Evolutionary conservation across 2,113 vertebrate species (phyloP).

Genomic region (Eira barbara): DNA sequence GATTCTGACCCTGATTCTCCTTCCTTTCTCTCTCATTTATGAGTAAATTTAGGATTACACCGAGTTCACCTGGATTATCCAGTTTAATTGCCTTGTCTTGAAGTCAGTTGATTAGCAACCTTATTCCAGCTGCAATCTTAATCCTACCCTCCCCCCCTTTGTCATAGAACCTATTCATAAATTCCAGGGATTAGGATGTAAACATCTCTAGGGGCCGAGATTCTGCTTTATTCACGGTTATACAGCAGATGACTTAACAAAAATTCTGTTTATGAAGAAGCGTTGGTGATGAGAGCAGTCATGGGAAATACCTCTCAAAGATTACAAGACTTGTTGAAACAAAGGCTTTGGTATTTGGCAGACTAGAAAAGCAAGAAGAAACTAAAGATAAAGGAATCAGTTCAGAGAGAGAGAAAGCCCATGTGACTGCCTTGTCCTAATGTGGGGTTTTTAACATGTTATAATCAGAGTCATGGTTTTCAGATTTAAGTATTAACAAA

Average conservation of each 20-base stretch:
- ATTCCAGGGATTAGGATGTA: neutral
- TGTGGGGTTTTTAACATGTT: neutral
- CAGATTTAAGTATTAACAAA: constrained; percentile 48
- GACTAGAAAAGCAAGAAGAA: constrained; percentile 54
- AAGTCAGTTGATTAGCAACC: neutral
- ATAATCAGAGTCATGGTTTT: constrained; percentile 30
- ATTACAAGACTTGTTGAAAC: constrained; percentile 62
- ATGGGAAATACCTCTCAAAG: constrained; percentile 30
- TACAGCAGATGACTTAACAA: neutral
- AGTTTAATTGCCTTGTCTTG: neutral
- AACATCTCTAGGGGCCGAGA: neutral
- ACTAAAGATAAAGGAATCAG: neutral
- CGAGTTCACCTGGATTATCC: neutral
- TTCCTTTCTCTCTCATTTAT: neutral
- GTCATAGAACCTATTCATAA: neutral
- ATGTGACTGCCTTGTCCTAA: constrained; percentile 12
- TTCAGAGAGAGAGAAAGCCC: constrained; percentile 15
- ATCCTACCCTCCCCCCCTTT: neutral
- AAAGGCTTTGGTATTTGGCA: constrained; percentile 67
- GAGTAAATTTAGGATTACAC: neutral
- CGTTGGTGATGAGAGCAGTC: neutral
- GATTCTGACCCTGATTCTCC: neutral
- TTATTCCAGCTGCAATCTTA: neutral
- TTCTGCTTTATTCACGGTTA: neutral
- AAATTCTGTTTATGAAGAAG: constrained; percentile 5